Conservation (phyloP, 1,140 invertebrate species). For the Hyles vespertilio region DNA sequence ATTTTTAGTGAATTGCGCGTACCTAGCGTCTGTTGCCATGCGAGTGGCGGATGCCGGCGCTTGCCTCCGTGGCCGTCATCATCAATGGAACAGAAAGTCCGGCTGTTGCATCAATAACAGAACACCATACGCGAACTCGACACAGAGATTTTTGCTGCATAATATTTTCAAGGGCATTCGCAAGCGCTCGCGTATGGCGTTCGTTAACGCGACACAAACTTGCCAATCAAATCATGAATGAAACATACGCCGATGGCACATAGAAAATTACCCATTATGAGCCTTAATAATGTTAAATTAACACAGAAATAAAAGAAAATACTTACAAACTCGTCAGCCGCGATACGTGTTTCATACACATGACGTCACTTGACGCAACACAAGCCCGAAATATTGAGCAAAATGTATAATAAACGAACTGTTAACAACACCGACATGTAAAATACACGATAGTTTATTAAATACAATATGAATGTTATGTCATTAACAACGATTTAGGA, state of each 20-base stretch:
- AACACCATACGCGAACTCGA: slow-evolving; percentile 33
- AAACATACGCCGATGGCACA: slow-evolving; percentile 39
- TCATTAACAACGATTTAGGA: slow-evolving; percentile 68
- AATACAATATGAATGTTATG: slow-evolving; percentile 58
- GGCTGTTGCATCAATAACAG: slow-evolving; percentile 41
- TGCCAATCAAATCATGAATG: slow-evolving; percentile 59
- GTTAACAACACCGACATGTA: slow-evolving; percentile 62
- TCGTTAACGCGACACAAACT: slow-evolving; percentile 28
- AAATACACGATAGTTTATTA: slow-evolving; percentile 62
- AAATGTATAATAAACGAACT: slow-evolving; percentile 64
- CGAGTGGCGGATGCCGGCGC: slow-evolving; percentile 30
- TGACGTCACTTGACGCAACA: slow-evolving; percentile 76
- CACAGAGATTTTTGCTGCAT: slow-evolving; percentile 69
- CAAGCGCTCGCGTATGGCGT: slow-evolving; percentile 46
- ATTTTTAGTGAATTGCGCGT: slow-evolving; percentile 61
- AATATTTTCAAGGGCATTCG: slow-evolving; percentile 72
- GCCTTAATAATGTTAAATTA: slow-evolving; percentile 48
- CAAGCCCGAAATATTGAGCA: slow-evolving; percentile 72
- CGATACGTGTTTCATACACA: slow-evolving; percentile 76
- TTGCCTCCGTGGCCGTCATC: slow-evolving; percentile 24
- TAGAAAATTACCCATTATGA: slow-evolving; percentile 38
- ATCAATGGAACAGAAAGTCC: slow-evolving; percentile 45
- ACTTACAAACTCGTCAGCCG: slow-evolving; percentile 72
- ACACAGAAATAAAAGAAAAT: slow-evolving; percentile 71
- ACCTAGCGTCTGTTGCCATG: slow-evolving; percentile 48